Base-by-base conservation (phyloP, 1,140 invertebrate species). In the Dendroctonus valens region DNA sequence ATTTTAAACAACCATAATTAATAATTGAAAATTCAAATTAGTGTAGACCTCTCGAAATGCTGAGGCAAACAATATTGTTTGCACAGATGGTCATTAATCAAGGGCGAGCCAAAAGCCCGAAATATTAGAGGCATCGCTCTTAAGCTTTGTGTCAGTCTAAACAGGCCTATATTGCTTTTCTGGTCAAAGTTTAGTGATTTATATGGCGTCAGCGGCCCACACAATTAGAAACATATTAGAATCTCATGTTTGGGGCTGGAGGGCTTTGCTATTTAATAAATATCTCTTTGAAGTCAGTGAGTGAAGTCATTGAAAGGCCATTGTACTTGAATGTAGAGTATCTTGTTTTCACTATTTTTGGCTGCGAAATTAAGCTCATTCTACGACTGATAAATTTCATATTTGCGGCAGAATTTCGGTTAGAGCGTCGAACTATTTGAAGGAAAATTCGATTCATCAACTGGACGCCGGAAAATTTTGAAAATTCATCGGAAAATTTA, bases 91-190 rank as follows among this genome's bases (percentile, higher is more conserved):
- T 61, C 59, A 61, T 61, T 61, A 61, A 61, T 61, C 59, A 51
- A 41, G 59, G 41, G 49, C 49, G 49, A 61, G 44, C 59, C 59
- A 52, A 61, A 60, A 61, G 59, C 48, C 59, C 59, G 49, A 61
- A 61, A 61, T 61, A 61, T 61, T 61, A 61, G 49, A 61, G 59
- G 59, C 59, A 61, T 61, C 59, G 48, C 59, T 61, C 59, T 61
- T 61, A 61, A 61, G 59, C 59, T 61, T 61, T 52, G 59, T 61
- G 59, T 61, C 59, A 61, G 59, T 61, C 59, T 61, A 61, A 61
- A 61, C 59, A 52, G 39, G 59, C 50, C 59, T 61, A 61, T 61
- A 61, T 61, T 61, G 59, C 59, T 61, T 61, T 61, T 52, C 59
- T 61, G 59, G 59, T 61, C 59, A 61, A 61, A 61, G 48, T 61